phyloP scores from a whole-genome alignment of 2,888 invertebrate species.

The Agrotis clavis region DNA sequence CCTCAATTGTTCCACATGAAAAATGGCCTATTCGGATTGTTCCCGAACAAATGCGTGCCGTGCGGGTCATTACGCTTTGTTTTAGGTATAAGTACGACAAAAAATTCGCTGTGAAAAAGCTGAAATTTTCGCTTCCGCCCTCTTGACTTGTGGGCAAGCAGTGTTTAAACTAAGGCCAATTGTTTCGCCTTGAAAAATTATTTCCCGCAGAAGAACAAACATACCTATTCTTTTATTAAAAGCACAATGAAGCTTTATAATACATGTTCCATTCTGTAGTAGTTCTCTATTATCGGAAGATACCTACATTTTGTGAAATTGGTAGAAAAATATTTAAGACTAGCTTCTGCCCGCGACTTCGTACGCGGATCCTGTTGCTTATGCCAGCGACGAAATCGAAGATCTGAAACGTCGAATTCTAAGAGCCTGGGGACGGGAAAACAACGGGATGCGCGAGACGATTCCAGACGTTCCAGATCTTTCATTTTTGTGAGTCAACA shows the following conservation, averaged over 20 bases:
- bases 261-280: constrained; percentile 51
- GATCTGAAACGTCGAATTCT: too few relatives aligned
- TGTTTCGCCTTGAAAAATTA: constrained; percentile 80
- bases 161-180: constrained; percentile 83
- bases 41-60: constrained; percentile 90
- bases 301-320: constrained; percentile 62
- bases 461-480: too few relatives aligned
- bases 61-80: constrained; percentile 91
- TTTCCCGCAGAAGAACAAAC: constrained; percentile 67
- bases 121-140: constrained; percentile 84
- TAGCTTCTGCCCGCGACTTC: too few relatives aligned
- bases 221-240: constrained; percentile 68
- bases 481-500: too few relatives aligned
- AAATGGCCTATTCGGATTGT: constrained; percentile 90
- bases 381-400: too few relatives aligned
- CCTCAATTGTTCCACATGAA: constrained; percentile 90
- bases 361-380: too few relatives aligned
- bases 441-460: too few relatives aligned
- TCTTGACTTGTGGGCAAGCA: constrained; percentile 82
- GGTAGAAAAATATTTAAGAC: constrained; percentile 75
- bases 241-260: constrained; percentile 62
- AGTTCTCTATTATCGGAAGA: constrained; percentile 44
- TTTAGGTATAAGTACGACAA: constrained; percentile 89
- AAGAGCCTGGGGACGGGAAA: too few relatives aligned
- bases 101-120: constrained; percentile 85